Evolutionary conservation across 1,140 invertebrate species (phyloP), one percentile per base, ranked within the genome.

Genomic region (Plutomurus gul): DNA sequence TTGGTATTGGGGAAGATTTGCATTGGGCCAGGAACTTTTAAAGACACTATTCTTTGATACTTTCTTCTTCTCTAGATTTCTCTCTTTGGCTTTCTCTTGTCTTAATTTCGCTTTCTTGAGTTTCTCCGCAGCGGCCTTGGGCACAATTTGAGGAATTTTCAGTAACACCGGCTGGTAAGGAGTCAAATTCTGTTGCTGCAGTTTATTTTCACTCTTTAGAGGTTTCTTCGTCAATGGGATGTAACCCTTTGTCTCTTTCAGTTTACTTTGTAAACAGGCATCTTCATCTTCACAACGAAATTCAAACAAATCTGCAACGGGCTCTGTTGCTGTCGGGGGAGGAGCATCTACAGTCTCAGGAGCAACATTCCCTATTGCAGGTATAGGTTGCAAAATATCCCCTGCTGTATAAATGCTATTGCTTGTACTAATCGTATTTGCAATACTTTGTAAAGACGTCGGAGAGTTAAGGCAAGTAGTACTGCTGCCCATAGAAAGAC

Each of bases 101-200:
- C 43, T 75, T 4, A 75, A n/a, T 49, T 43, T 46, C 2, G 71
- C 71, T 47, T 43, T 73, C 33, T 65, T 65, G 18, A 65, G 56
- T 27, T 65, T 65, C 8, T 65, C 56, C 16, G 56, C 56, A 65
- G 71, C 71, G 25, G 71, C 71, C 25, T 22, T 73, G 37, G 71
- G 71, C 71, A 73, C 71, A 30, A 73, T 73, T 11, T 40, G 37
- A 43, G 71, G 71, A 47, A 73, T 73, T 40, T 73, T 73, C 36
- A 73, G 18, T 30, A 40, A 40, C 33, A 73, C 71, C 13, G 71
- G 71, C 16, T 73, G 71, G 20, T 73, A 43, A 18, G 56, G 25
- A 18, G n/a, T 65, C 3, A 0, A 0, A 7, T 65, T 65, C 18
- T 4, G 13, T n/a, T 65, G 30, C 36, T 33, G 51, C 5, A 13